Percentiles rank a stretch among this genome's conserved stretches.
These are phyloP conservation scores for Branchinecta lindahli DNA, from an alignment of 1,140 invertebrate genomes.

Conservation along the genomic window DNA sequence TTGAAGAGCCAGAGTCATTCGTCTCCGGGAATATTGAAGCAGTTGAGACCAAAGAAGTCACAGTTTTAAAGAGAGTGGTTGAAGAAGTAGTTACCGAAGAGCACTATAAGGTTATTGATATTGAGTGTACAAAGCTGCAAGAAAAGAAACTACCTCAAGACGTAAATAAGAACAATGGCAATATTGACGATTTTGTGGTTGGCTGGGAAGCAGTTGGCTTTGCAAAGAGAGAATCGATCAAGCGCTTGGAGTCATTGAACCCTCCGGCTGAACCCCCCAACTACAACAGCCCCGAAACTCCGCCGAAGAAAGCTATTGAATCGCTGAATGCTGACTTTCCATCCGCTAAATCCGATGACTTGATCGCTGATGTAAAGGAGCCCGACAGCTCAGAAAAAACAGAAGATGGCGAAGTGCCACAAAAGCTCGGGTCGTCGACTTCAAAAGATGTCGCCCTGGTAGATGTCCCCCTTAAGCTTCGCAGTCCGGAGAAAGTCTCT, in stretches of 20 bases:
- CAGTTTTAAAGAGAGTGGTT: no score
- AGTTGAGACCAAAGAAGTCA: no score
- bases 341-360: neutral
- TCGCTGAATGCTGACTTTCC: neutral
- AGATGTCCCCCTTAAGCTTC: neutral
- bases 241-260: neutral
- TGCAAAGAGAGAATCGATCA: neutral
- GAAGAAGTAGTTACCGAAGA: no score
- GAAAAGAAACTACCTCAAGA: no score
- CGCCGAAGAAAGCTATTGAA: no score
- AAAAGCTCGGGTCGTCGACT: neutral
- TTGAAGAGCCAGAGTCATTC: no score
- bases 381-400: neutral
- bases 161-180: no score
- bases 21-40: no score
- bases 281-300: no score
- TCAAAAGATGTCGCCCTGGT: neutral
- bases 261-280: neutral
- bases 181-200: neutral
- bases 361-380: neutral
- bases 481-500: neutral
- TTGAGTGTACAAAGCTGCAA: no score
- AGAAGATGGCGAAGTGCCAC: neutral
- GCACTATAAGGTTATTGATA: no score
- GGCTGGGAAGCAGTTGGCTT: constrained; percentile 1